Evolutionary conservation across 1,140 invertebrate genomes (phyloP).

Genomic region (Leptinotarsa lineolata): DNA sequence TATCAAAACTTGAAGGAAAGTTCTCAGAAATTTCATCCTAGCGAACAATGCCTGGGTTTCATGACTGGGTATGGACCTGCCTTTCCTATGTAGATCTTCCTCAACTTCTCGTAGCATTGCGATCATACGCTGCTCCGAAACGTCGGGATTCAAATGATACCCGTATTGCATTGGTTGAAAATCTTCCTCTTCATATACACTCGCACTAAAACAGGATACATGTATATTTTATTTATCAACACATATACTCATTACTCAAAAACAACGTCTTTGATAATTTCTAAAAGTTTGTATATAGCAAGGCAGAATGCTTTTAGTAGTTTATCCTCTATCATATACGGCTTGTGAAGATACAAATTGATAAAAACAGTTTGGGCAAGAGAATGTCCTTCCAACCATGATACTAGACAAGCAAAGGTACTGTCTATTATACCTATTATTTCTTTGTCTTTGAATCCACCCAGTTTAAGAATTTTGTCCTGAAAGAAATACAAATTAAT

Average conservation of each 20-base stretch:
- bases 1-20: slow-evolving; percentile 81
- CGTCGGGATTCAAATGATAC: slow-evolving; percentile 80
- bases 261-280: slow-evolving; percentile 88
- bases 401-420: slow-evolving; percentile 88
- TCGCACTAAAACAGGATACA: slow-evolving; percentile 62
- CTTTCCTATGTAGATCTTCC: slow-evolving; percentile 82
- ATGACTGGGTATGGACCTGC: slow-evolving; percentile 62
- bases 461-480: slow-evolving; percentile 78
- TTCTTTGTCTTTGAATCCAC: slow-evolving; percentile 72
- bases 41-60: slow-evolving; percentile 73
- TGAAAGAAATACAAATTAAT: slow-evolving; percentile 53
- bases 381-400: slow-evolving; percentile 94
- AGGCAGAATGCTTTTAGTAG: slow-evolving; percentile 85
- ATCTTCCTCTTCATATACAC: slow-evolving; percentile 93
- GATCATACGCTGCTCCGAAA: slow-evolving; percentile 80
- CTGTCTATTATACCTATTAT: slow-evolving; percentile 91
- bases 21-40: slow-evolving; percentile 82
- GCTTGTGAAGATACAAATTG: slow-evolving; percentile 93
- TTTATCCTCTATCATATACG: slow-evolving; percentile 82
- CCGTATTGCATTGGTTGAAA: slow-evolving; percentile 93
- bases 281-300: slow-evolving; percentile 87
- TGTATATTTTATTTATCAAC: background rate
- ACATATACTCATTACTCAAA: slow-evolving; percentile 66
- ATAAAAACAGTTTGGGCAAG: slow-evolving; percentile 97
- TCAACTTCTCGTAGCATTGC: slow-evolving; percentile 89